Evolutionary conservation across 2,797 vertebrate genomes (phyloP).

Genomic region (Otolemur crassicaudatus): DNA sequence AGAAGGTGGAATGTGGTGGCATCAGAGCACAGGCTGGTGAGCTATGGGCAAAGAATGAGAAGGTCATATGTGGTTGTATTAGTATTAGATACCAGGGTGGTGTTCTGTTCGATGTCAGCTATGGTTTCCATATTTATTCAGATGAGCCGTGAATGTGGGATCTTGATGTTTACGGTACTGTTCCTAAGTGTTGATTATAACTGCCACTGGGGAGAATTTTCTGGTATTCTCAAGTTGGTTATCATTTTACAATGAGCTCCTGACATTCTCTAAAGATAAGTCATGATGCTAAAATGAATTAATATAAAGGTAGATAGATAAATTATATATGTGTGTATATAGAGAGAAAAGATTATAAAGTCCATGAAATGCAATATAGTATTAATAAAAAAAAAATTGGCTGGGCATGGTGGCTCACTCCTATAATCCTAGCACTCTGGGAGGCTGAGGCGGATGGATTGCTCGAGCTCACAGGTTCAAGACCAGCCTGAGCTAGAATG

Average conservation of each 20-base stretch:
- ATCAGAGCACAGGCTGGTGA: slow-evolving; percentile 98
- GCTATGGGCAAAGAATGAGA: slow-evolving; percentile 98
- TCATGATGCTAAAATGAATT: background rate
- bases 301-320: background rate
- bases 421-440: too few relatives aligned
- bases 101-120: slow-evolving; percentile 97
- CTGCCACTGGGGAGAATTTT: slow-evolving; percentile 56
- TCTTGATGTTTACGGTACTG: slow-evolving; percentile 97
- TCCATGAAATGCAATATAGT: background rate
- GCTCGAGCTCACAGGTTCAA: too few relatives aligned
- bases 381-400: background rate
- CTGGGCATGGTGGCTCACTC: too few relatives aligned
- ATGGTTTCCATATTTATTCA: slow-evolving; percentile 99
- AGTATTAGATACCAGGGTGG: slow-evolving; percentile 97
- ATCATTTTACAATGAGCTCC: slow-evolving; percentile 51
- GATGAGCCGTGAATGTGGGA: slow-evolving; percentile 99
- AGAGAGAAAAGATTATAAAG: background rate
- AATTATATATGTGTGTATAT: background rate
- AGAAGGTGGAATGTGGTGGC: slow-evolving; percentile 98
- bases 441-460: too few relatives aligned
- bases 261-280: slow-evolving; percentile 15
- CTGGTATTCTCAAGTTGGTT: slow-evolving; percentile 35
- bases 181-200: slow-evolving; percentile 3
- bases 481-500: too few relatives aligned
- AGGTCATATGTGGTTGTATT: slow-evolving; percentile 99